Evolutionary conservation across 2,113 vertebrate species (phyloP).

Genomic region (Zapus hudsonius): DNA sequence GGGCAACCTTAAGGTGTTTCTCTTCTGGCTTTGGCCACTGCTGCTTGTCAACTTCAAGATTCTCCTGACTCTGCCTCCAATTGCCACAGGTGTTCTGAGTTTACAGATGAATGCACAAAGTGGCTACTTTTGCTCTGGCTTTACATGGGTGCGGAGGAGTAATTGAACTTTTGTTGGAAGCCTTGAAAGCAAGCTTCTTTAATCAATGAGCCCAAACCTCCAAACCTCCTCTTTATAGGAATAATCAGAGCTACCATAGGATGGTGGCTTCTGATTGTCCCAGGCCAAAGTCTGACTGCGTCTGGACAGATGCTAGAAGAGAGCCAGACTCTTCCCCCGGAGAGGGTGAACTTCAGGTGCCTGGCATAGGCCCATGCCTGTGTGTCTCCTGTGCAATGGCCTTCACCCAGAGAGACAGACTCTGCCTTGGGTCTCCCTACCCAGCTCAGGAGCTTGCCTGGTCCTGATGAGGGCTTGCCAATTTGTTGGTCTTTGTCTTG

Average conservation of each 20-base stretch:
- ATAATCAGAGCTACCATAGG: not conserved
- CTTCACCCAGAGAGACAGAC: not conserved
- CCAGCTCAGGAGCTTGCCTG: not conserved
- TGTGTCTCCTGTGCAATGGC: not conserved
- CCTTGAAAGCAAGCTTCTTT: too few relatives aligned
- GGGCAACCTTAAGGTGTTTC: too few relatives aligned
- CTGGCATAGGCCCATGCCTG: not conserved
- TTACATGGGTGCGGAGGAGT: too few relatives aligned
- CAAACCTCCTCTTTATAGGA: not conserved
- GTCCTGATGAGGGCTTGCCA: not conserved
- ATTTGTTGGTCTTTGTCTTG: not conserved
- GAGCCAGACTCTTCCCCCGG: not conserved
- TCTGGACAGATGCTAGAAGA: not conserved
- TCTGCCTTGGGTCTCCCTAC: not conserved
- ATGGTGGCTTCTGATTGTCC: not conserved
- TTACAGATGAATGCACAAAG: too few relatives aligned
- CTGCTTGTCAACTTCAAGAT: too few relatives aligned
- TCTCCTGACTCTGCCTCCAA: too few relatives aligned
- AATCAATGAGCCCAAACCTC: too few relatives aligned
- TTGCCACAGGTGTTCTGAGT: too few relatives aligned
- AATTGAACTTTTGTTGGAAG: too few relatives aligned
- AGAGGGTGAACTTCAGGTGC: too few relatives aligned
- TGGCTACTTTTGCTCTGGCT: too few relatives aligned
- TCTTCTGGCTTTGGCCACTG: too few relatives aligned
- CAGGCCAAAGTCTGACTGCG: not conserved